These are phyloP conservation scores for Paralichthys olivaceus DNA, from an alignment of 2,113 vertebrate species.

Conservation along the genomic window DNA sequence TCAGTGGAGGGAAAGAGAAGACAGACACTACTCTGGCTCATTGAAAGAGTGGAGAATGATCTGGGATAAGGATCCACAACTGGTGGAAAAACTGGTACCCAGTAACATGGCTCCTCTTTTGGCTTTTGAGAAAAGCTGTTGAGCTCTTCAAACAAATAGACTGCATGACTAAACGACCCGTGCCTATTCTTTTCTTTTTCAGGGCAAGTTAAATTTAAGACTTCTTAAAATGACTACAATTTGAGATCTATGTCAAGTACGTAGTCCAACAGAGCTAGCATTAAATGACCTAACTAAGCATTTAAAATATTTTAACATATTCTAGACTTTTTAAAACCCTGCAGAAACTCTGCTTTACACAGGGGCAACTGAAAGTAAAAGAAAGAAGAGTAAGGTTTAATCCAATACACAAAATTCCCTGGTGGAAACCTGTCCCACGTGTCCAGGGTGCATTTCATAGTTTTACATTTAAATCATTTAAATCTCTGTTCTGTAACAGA, in stretches of 20 bases:
- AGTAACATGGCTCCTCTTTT: neutral
- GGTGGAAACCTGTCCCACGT: neutral
- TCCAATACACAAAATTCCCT: neutral
- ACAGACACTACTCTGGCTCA: constrained; percentile 21
- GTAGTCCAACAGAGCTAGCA: too few species aligned
- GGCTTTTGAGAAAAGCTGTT: neutral
- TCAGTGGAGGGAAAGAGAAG: neutral
- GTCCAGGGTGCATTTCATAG: neutral
- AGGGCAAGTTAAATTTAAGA: too few species aligned
- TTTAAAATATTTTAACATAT: too few species aligned
- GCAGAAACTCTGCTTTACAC: too few species aligned
- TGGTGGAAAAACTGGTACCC: neutral
- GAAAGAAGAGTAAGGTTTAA: neutral
- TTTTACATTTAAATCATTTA: too few species aligned
- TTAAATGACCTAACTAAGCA: too few species aligned
- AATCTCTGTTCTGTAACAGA: neutral
- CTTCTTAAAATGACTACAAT: too few species aligned
- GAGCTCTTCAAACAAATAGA: neutral
- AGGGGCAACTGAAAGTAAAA: neutral
- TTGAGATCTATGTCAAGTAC: too few species aligned
- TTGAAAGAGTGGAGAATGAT: neutral
- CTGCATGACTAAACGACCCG: neutral
- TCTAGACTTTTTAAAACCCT: too few species aligned
- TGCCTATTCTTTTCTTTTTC: neutral
- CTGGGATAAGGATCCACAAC: neutral